Percentiles rank a stretch among this genome's conserved stretches.
Evolutionary conservation across 1,140 invertebrate species (phyloP).

Genomic region (Hydropsyche tenuis): DNA sequence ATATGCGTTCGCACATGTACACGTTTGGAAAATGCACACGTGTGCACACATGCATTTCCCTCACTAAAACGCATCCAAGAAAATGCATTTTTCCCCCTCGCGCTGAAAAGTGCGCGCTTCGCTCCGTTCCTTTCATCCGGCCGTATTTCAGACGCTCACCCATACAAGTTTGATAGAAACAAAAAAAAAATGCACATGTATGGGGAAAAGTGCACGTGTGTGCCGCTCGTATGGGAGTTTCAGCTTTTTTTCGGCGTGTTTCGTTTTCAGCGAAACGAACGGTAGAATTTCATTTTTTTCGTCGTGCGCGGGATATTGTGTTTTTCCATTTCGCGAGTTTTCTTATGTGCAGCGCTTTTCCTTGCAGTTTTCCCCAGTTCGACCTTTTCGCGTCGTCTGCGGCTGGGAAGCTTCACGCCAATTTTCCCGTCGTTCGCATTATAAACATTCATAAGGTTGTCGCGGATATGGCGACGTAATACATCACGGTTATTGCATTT

Average conservation of each 20-base stretch:
- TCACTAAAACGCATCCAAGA: too few species aligned
- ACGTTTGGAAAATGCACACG: background rate
- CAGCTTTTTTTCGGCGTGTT: slow-evolving; percentile 8
- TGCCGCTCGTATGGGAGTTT: background rate
- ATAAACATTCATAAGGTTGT: too few species aligned
- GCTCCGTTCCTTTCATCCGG: slow-evolving; percentile 3
- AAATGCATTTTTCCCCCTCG: slow-evolving; percentile 2
- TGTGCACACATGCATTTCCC: background rate
- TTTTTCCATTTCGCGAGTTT: slow-evolving; percentile 33
- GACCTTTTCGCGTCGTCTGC: too few species aligned
- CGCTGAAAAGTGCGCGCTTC: background rate
- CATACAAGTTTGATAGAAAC: too few species aligned
- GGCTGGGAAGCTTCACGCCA: too few species aligned
- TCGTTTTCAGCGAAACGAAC: slow-evolving; percentile 34
- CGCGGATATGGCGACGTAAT: too few species aligned
- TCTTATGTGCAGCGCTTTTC: too few species aligned
- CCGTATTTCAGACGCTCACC: too few species aligned
- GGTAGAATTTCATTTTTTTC: slow-evolving; percentile 38
- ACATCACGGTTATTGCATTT: too few species aligned
- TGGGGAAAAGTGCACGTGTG: background rate
- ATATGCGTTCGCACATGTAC: slow-evolving; percentile 1
- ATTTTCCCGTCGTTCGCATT: slow-evolving; percentile 2
- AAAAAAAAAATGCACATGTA: background rate
- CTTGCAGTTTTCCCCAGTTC: too few species aligned
- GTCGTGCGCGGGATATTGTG: slow-evolving; percentile 24